Evolutionary conservation across 2,888 invertebrate species (phyloP), one percentile per base, ranked within the genome.

Genomic region (Polyploca ridens): DNA sequence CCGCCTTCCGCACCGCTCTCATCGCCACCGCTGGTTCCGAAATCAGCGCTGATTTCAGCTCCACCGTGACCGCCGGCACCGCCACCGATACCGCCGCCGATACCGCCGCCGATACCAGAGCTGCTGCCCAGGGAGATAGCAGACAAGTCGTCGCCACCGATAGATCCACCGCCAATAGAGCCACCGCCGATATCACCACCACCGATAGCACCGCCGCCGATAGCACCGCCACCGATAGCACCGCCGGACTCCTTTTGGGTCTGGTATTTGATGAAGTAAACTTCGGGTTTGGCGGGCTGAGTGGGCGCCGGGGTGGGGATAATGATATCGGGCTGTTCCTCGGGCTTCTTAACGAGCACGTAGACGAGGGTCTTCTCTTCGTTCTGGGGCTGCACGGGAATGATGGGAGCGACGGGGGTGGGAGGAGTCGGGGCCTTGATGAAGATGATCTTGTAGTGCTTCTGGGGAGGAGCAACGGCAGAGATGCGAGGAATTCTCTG

Each of bases 381-480:
- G 89, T 97, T 97, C 86, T 97, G 97, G 68, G 96, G 96, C 86
- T 97, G 96, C 44, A 96, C 89, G 41, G 97, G 97, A 74, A 98
- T 97, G 71, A 97, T 95, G 72, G 98, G 98, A 0, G 96, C 97
- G 71, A 96, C 96, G 68, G 97, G 97, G 69, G 97, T 96, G 69
- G 97, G 97, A 69, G 97, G 96, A 77, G 97, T 96, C 81, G 98
- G 98, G 65, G 98, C 98, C 95, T 98, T 98, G 92, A 98, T 98
- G 95, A 98, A 98, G 93, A 98, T 97, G 88, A 98, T 98, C 88
- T 98, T 98, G 95, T 98, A 97, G 90, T 98, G 97, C 83, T 98
- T 98, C 90, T 97, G 97, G 61, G 97, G 95, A 73, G 97, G 96
- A 62, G 96, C 96, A 0, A 96, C 94, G 19, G 95, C 94, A 6